These are phyloP conservation scores for Ectemnius lituratus DNA, from an alignment of 2,888 invertebrate species.

Conservation along the genomic window DNA sequence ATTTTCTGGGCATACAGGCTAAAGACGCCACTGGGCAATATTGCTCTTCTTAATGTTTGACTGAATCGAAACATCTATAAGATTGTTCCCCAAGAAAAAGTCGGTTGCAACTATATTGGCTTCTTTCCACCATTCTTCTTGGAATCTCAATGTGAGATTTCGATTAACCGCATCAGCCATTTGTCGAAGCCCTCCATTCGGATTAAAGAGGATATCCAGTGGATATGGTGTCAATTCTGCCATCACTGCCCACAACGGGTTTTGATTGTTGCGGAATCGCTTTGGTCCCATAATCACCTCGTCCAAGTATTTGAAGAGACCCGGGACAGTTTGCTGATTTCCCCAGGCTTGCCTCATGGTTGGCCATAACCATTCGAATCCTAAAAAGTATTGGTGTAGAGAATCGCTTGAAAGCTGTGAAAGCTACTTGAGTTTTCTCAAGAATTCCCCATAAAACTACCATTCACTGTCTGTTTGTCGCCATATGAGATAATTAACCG, in stretches of 20 bases:
- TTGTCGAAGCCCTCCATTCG: conserved; percentile 76
- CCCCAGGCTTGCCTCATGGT: conserved; percentile 84
- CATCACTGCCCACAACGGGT: conserved; percentile 76
- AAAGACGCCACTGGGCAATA: conserved; percentile 59
- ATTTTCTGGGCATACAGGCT: not conserved
- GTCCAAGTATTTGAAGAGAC: conserved; percentile 70
- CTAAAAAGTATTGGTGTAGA: conserved; percentile 71
- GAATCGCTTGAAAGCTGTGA: too few relatives aligned
- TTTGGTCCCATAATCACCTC: conserved; percentile 68
- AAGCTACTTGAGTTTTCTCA: not conserved
- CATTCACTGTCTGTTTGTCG: conserved; percentile 78
- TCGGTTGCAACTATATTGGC: conserved; percentile 79
- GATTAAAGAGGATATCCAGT: conserved; percentile 76
- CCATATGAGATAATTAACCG: conserved; percentile 82
- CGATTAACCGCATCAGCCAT: conserved; percentile 78
- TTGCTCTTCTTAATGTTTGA: conserved; percentile 75
- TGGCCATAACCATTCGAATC: conserved; percentile 83
- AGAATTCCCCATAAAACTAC: conserved; percentile 61
- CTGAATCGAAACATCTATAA: conserved; percentile 78
- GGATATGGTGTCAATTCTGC: conserved; percentile 79
- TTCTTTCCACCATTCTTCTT: conserved; percentile 75
- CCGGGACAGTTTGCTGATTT: conserved; percentile 76
- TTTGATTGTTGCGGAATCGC: conserved; percentile 70
- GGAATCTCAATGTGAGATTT: conserved; percentile 77
- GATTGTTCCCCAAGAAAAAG: conserved; percentile 79